phyloP scores from a whole-genome alignment of 2,113 vertebrate species.

The Galeopterus variegatus region DNA sequence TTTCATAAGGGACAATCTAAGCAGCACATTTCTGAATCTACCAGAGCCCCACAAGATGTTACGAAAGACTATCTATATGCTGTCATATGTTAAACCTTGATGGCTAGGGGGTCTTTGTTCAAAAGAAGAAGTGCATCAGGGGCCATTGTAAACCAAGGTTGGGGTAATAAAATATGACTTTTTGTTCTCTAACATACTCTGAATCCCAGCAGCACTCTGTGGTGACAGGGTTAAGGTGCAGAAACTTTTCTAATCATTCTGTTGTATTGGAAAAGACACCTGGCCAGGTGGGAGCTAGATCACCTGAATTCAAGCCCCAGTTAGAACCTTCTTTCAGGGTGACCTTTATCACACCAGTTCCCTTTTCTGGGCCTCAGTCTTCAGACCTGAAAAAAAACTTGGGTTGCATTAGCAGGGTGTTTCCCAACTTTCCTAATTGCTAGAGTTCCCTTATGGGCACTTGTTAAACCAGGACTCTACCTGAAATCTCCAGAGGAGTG shows the following conservation, averaged over 20 bases:
- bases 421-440: not conserved
- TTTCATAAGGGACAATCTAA: too few species aligned
- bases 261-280: not conserved
- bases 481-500: not conserved
- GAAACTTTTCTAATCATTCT: not conserved
- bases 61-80: not conserved
- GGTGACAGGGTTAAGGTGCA: not conserved
- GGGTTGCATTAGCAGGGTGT: not conserved
- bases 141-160: not conserved
- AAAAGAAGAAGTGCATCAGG: not conserved
- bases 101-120: not conserved
- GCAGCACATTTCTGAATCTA: not conserved
- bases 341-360: not conserved
- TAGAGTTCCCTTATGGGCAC: not conserved
- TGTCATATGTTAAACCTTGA: not conserved
- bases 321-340: not conserved
- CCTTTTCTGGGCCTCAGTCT: not conserved
- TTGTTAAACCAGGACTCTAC: not conserved
- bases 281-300: not conserved
- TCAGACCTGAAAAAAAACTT: not conserved
- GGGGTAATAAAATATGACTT: not conserved
- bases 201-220: not conserved
- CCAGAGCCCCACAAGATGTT: accelerated
- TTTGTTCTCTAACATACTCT: not conserved
- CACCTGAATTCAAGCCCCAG: not conserved